Evolutionary conservation across 2,797 vertebrate species (phyloP).

Genomic region (Chanos chanos): DNA sequence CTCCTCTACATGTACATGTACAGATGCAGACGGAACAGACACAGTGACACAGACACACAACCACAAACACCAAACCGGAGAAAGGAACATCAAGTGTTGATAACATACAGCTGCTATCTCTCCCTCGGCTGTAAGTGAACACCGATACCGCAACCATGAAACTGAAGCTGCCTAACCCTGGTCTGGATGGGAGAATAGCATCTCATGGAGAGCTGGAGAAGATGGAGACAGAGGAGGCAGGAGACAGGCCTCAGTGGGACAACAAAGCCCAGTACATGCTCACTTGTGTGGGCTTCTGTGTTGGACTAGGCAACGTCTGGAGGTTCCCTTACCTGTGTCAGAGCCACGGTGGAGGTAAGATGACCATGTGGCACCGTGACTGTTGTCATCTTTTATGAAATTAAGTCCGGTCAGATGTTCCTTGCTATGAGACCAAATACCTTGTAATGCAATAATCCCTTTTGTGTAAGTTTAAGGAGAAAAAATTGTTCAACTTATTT

Average conservation of each 20-base stretch:
- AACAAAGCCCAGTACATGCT: slow-evolving; percentile 95
- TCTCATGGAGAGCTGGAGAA: slow-evolving; percentile 76
- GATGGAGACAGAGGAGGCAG: slow-evolving; percentile 76
- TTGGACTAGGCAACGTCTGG: slow-evolving; percentile 94
- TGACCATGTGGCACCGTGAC: too few relatives aligned
- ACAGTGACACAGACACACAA: too few relatives aligned
- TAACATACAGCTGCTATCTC: neutral
- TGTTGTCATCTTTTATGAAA: too few relatives aligned
- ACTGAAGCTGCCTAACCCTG: slow-evolving; percentile 83
- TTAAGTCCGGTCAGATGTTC: too few relatives aligned
- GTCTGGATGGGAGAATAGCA: slow-evolving; percentile 82
- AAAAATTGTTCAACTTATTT: too few relatives aligned
- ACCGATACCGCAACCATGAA: slow-evolving; percentile 50
- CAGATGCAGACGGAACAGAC: too few relatives aligned
- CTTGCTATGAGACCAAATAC: too few relatives aligned
- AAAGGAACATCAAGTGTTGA: too few relatives aligned
- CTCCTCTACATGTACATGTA: too few relatives aligned
- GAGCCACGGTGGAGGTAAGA: slow-evolving; percentile 90
- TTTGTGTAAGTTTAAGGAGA: too few relatives aligned
- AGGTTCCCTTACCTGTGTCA: slow-evolving; percentile 90
- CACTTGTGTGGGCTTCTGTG: slow-evolving; percentile 92
- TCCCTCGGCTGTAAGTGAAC: neutral
- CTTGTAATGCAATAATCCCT: too few relatives aligned
- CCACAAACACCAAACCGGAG: too few relatives aligned
- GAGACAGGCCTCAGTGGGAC: slow-evolving; percentile 89